Evolutionary conservation across 2,797 vertebrate genomes (phyloP).

Genomic region (Dicrostonyx torquatus): DNA sequence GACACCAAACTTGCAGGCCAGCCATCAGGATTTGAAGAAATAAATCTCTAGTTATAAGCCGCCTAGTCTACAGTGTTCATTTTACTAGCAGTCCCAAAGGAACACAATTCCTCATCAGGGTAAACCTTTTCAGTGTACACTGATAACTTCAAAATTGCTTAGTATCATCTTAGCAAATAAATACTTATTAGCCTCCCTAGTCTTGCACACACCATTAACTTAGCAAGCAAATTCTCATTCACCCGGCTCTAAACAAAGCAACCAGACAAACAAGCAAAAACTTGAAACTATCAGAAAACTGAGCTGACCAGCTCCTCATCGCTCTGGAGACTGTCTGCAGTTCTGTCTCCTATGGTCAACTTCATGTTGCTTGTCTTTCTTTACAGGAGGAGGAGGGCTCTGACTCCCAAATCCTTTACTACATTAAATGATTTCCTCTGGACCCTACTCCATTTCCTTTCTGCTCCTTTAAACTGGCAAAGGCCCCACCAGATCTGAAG

Average conservation of each 20-base stretch:
- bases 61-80: background rate
- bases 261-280: background rate
- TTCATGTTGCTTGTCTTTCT: slow-evolving; percentile 27
- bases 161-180: background rate
- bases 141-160: slow-evolving; percentile 41
- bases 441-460: background rate
- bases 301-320: background rate
- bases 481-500: background rate
- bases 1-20: background rate
- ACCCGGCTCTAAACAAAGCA: background rate
- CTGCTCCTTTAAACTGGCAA: background rate
- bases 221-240: background rate
- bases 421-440: slow-evolving; percentile 41
- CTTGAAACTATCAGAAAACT: background rate
- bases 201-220: background rate
- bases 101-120: background rate
- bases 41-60: background rate
- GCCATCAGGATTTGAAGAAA: background rate
- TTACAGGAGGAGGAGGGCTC: background rate
- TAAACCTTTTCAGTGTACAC: background rate
- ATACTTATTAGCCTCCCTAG: background rate
- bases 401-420: slow-evolving; percentile 33
- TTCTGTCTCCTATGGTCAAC: background rate
- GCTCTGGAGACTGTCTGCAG: background rate
- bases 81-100: background rate